Evolutionary conservation across 2,797 vertebrate genomes (phyloP).

Genomic region (Peromyscus aztecus): DNA sequence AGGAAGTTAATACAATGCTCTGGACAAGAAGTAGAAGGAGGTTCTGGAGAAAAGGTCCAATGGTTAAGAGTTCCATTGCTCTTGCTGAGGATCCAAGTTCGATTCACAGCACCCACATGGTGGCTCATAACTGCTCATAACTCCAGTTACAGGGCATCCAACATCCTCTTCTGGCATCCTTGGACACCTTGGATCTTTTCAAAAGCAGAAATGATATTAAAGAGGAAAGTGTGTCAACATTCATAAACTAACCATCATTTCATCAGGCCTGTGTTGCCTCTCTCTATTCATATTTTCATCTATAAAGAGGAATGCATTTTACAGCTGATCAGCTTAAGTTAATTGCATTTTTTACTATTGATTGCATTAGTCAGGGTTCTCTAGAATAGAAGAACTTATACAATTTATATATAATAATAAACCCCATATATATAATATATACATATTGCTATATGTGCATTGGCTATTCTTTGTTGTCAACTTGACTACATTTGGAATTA

Average conservation of each 20-base stretch:
- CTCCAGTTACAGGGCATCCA: not conserved
- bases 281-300: not conserved
- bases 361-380: not conserved
- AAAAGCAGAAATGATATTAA: not conserved
- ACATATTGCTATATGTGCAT: not conserved
- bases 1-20: not conserved
- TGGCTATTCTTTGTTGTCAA: not conserved
- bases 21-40: not conserved
- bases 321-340: constrained; percentile 33
- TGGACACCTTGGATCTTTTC: not conserved
- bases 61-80: not conserved
- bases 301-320: not conserved
- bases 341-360: constrained; percentile 51
- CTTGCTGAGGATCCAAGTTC: not conserved
- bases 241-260: not conserved
- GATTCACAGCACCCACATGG: not conserved
- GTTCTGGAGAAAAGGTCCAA: not conserved
- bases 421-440: too few relatives aligned
- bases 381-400: not conserved
- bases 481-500: not conserved
- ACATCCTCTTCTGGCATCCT: not conserved
- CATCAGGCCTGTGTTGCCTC: not conserved
- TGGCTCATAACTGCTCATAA: not conserved
- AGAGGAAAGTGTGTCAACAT: not conserved
- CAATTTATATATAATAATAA: not conserved